Base-by-base conservation (phyloP, 2,797 vertebrate genomes). In the Anguilla obscura region DNA sequence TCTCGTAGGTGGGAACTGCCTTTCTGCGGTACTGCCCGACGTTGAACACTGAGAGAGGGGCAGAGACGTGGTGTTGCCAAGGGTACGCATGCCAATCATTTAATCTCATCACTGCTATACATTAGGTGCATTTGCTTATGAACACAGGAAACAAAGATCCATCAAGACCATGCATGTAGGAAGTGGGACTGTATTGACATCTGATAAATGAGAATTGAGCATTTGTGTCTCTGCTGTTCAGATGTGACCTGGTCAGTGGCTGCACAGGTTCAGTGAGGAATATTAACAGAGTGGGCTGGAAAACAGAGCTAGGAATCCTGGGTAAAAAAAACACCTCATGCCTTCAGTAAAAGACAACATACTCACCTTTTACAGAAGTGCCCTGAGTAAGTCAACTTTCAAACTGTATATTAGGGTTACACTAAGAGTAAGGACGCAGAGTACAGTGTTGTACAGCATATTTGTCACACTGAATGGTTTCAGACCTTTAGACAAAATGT, bases 11-110 rank as follows among this genome's bases (percentile, higher is more conserved):
- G 0, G 93, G 96, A 0, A 97, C 97, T 0, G 97, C 97, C 0
- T 98, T 97, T 24, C 98, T 92, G 27, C 97, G 94, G 91, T 98
- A 99, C 92, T 98, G 97, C 0, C 98, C 98, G 40, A 99, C 97
- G 0, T 99, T 99, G 90, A 98, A 99, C 87, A 97, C 98, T 98
- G 92, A 1, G 9, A 58, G 86, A 52, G 56, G 54, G 24, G 24
- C 60, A 86, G 52, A 24, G 87, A 10, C 86, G 1, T 86, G 9
- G 69, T 52, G 4, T 27, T 16, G n/a, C 52, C 8, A 79, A 9
- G 14, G 8, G 1, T 45, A 0, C 66, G 48, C 48, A 8, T 45
- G 4, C 4, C 16, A 36, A 33, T 90, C 94, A 94, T 94, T 94
- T 89, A 93, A 30, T 52, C 93, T 94, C 0, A 92, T 89, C 2